These are phyloP conservation scores for Pantherophis alleghaniensis DNA, from an alignment of 2,797 vertebrate genomes.

Conservation along the genomic window DNA sequence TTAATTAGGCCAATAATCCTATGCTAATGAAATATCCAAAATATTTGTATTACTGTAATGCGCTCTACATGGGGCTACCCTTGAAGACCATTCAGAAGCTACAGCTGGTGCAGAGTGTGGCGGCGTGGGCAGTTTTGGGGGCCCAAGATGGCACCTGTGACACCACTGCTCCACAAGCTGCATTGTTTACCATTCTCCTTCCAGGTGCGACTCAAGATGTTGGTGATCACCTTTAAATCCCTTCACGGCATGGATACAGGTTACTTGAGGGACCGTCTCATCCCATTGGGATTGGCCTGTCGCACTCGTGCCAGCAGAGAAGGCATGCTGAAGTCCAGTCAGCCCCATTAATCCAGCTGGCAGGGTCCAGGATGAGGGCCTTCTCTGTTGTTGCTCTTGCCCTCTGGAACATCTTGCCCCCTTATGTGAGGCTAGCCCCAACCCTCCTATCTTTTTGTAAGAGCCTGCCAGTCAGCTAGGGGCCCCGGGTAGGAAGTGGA, in stretches of 20 bases:
- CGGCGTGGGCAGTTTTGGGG: too few relatives aligned
- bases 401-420: background rate
- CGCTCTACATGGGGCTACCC: background rate
- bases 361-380: background rate
- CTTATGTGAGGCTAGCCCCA: background rate
- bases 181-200: background rate
- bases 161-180: background rate
- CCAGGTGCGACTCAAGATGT: background rate
- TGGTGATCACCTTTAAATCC: background rate
- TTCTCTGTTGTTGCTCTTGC: background rate
- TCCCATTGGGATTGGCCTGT: background rate
- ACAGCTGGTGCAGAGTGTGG: background rate
- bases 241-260: background rate
- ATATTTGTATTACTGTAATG: background rate
- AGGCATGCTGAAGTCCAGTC: background rate
- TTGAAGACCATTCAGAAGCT: background rate
- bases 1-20: background rate
- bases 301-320: background rate
- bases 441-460: background rate
- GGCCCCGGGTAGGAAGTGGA: background rate
- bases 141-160: background rate
- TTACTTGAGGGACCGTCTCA: background rate
- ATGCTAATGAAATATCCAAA: background rate
- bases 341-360: background rate
- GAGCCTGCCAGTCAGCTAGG: background rate